Base-by-base conservation (phyloP, 2,113 vertebrate species). In the Bucco capensis region DNA sequence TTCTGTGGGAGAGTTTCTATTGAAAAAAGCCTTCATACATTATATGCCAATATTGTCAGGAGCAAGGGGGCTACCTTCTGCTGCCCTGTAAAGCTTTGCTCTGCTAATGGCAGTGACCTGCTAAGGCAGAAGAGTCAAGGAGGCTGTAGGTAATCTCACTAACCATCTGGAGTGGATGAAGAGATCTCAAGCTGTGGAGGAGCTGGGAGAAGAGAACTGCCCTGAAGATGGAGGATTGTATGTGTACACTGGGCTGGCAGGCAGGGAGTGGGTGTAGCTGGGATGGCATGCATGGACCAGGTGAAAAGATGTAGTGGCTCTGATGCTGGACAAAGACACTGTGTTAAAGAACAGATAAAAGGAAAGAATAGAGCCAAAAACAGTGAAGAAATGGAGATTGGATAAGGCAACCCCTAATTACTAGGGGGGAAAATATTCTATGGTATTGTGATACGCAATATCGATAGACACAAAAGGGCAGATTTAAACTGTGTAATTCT, bases 221-320 rank as follows among this genome's bases (percentile, higher is more conserved):
- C 35, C 0, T 0, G 56, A 33, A 50, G 62, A 8, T 2, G 8
- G 53, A 31, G 0, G 1, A 16, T 44, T 21, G 8, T 8, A 8
- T 2, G 23, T 44, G 14, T 1, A 1, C 3, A 11, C 49, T 15
- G 37, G 17, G 33, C 25, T 53, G 18, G 70, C n/a, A n/a, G 56
- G n/a, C 31, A 40, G 60, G 27, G 69, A 22, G 8, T 10, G 23
- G 44, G 38, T 5, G 3, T 40, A n/a, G 40, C 38, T 30, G 28
- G 15, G 13, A 46, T 14, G 49, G 38, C 6, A 4, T 3, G 4
- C 7, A 3, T 28, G 44, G 30, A 7, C 44, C 4, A 42, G 27
- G 17, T 30, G 33, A 65, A 33, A 35, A 67, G 71, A 19, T 40
- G 0, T 22, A 46, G 22, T 19, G 23, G 44, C 64, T 72, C 49